Percentiles rank a stretch among this genome's conserved stretches.
Conservation (phyloP, 2,888 invertebrate genomes). For the Dicranocentrus wangi region DNA sequence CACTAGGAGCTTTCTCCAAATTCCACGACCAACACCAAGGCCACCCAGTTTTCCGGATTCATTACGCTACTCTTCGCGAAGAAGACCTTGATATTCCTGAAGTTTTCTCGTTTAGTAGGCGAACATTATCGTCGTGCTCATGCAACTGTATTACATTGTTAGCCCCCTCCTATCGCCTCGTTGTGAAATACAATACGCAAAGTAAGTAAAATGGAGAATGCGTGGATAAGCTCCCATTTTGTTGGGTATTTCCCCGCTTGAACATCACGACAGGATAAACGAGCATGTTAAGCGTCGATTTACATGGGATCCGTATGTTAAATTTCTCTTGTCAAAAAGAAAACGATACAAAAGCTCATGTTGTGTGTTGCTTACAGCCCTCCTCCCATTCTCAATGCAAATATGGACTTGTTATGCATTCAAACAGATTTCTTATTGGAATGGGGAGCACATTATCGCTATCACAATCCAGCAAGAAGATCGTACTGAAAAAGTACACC, state of each 20-base stretch:
- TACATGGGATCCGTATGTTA: not conserved
- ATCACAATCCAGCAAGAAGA: not conserved
- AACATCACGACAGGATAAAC: not conserved
- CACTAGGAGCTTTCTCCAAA: no score
- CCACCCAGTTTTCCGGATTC: no score
- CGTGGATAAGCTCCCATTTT: not conserved
- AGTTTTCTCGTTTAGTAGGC: no score
- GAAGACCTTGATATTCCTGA: no score
- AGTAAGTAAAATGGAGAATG: no score
- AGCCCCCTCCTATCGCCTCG: no score
- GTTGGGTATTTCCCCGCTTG: not conserved
- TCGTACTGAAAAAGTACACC: not conserved
- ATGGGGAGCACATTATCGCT: not conserved
- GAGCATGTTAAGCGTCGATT: not conserved
- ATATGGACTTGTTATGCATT: slow-evolving; percentile 9
- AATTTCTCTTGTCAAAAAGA: not conserved
- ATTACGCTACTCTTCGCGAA: no score
- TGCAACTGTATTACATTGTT: no score
- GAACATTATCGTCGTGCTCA: no score
- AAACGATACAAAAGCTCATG: not conserved
- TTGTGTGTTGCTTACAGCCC: not conserved
- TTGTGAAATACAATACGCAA: no score
- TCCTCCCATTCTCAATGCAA: not conserved
- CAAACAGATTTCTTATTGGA: slow-evolving; percentile 7
- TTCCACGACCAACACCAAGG: no score